These are phyloP conservation scores for Kryptopterus vitreolus DNA, from an alignment of 2,797 vertebrate genomes.

Conservation along the genomic window DNA sequence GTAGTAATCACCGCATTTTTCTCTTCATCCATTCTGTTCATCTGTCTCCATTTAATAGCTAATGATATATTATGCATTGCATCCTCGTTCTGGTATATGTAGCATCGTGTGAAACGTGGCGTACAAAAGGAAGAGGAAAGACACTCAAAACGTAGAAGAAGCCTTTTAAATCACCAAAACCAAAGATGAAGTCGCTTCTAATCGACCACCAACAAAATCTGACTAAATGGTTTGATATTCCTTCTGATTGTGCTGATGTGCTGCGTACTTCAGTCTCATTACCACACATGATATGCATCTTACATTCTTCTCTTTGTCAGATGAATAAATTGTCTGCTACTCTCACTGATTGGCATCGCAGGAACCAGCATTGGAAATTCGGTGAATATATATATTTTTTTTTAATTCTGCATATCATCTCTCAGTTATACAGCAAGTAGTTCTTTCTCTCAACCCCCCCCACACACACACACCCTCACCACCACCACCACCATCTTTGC, in stretches of 20 bases:
- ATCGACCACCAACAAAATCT: slow-evolving; percentile 69
- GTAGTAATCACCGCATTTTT: slow-evolving; percentile 38
- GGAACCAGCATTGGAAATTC: slow-evolving; percentile 59
- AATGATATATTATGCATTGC: slow-evolving; percentile 43
- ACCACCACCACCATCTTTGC: slow-evolving; percentile 31
- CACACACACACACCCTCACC: no score
- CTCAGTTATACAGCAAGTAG: slow-evolving; percentile 48
- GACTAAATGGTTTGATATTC: slow-evolving; percentile 70
- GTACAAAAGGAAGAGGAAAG: slow-evolving; percentile 48
- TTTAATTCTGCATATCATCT: slow-evolving; percentile 52
- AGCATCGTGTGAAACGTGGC: slow-evolving; percentile 42
- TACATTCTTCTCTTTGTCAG: slow-evolving; percentile 58
- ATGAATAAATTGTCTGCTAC: slow-evolving; percentile 52
- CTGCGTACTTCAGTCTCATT: slow-evolving; percentile 64
- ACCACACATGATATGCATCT: slow-evolving; percentile 64
- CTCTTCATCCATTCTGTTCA: slow-evolving; percentile 22
- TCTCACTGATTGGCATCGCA: slow-evolving; percentile 64
- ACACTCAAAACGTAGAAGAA: slow-evolving; percentile 61
- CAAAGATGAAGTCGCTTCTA: slow-evolving; percentile 70
- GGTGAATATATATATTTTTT: slow-evolving; percentile 51
- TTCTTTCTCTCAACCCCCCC: slow-evolving; percentile 27
- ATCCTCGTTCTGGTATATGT: slow-evolving; percentile 62
- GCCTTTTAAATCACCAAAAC: slow-evolving; percentile 61
- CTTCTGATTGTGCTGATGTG: slow-evolving; percentile 70
- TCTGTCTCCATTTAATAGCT: slow-evolving; percentile 33